A percentile compares a stretch with the other conserved stretches of the same genome.
These are phyloP conservation scores for Hemicrepidius hirtus DNA, from an alignment of 2,888 invertebrate genomes.

Conservation along the genomic window DNA sequence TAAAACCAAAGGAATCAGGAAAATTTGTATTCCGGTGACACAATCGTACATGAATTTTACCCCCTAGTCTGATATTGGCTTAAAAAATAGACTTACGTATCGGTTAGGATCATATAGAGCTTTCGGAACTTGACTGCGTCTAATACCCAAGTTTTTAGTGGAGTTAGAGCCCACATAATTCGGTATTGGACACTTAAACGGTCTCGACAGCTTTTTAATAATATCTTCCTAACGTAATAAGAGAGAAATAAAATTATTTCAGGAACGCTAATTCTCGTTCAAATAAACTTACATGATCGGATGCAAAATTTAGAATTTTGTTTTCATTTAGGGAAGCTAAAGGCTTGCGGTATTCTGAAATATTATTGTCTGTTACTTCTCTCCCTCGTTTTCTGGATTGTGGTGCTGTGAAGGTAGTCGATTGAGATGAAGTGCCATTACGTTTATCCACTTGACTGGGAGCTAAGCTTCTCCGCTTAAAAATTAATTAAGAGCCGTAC, in stretches of 20 bases:
- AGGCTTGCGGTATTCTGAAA: constrained; percentile 71
- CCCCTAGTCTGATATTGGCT: no score
- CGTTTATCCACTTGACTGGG: constrained; percentile 91
- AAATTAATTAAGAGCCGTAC: no score
- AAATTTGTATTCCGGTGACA: constrained; percentile 94
- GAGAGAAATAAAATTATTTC: background rate
- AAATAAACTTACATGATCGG: constrained; percentile 53
- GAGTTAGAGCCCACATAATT: constrained; percentile 86
- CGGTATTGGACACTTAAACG: constrained; percentile 94
- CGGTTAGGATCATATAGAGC: constrained; percentile 92
- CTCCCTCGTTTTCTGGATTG: constrained; percentile 61
- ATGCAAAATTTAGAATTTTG: constrained; percentile 33
- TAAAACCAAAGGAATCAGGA: constrained; percentile 92
- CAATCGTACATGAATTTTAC: constrained; percentile 99
- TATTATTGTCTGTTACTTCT: constrained; percentile 66
- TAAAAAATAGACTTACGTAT: constrained; percentile 73
- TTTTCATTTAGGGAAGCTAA: constrained; percentile 56
- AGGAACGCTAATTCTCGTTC: no score
- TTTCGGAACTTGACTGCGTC: constrained; percentile 77
- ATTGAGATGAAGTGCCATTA: constrained; percentile 66
- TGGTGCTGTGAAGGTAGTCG: constrained; percentile 29
- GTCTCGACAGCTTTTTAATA: constrained; percentile 87
- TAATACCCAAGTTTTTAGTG: constrained; percentile 87
- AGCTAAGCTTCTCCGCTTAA: constrained; percentile 82
- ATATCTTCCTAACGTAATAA: constrained; percentile 79